Evolutionary conservation across 2,797 vertebrate species (phyloP), one percentile per base, ranked within the genome.

Genomic region (Allobates femoralis): DNA sequence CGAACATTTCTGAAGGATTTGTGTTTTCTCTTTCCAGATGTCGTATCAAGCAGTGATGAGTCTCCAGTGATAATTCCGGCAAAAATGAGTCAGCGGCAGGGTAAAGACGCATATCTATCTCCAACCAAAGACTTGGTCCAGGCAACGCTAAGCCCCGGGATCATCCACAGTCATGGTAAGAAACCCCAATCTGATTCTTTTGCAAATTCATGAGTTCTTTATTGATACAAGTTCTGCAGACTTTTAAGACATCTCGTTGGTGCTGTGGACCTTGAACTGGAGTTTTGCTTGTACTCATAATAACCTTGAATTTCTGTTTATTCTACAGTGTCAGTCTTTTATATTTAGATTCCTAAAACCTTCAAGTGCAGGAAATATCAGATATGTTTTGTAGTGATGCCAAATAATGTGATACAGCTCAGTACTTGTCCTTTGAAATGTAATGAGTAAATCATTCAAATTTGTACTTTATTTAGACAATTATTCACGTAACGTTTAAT

Each of bases 1-100:
- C 5, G 41, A 8, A 46, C 41, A 46, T 46, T 46, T 46, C 41
- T 46, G 41, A 46, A 46, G 7, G 41, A 8, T 85, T 51, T 34
- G 4, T 32, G 5, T 90, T 93, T 90, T 92, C 74, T 90, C 16
- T 90, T 94, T 86, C 37, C 90, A 94, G 96, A 94, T 92, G 92
- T 92, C 79, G 46, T 97, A 95, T 93, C 93, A 91, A 94, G 91
- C 89, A 92, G 93, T 76, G 97, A 99, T 93, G 97, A 99, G 89
- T 90, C 94, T 85, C 91, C 95, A 88, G 93, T 94, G 93, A 90
- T 96, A 93, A 97, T 96, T 86, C 94, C 97, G 89, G 96, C 94
- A 92, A 99, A 96, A 92, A 99, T 99, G 97, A 99, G 93, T 94
- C 98, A 99, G 89, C 96, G 97, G 74, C 96, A 96, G 91, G 96